Conservation (phyloP, 2,113 vertebrate species). For the Romanogobio albipinnatus region DNA sequence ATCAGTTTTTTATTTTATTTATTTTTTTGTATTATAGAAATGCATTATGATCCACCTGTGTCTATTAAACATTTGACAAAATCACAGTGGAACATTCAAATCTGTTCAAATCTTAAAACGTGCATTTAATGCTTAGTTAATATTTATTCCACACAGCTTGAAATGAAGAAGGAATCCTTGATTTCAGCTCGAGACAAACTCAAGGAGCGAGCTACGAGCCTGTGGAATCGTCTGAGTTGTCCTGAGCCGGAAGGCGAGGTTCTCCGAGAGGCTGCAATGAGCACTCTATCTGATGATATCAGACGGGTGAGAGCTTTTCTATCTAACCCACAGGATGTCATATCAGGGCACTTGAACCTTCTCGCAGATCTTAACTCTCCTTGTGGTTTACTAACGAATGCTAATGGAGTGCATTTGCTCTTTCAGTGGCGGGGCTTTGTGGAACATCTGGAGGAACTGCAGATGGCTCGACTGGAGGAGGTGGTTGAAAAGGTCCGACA, state of each 20-base stretch:
- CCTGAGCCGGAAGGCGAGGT: conserved; percentile 47
- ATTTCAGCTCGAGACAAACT: conserved; percentile 57
- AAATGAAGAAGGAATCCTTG: conserved; percentile 57
- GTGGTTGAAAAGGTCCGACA: conserved; percentile 61
- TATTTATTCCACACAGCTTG: conserved; percentile 51
- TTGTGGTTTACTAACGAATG: background rate
- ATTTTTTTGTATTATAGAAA: no score
- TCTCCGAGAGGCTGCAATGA: conserved; percentile 43
- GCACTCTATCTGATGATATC: conserved; percentile 59
- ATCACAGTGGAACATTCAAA: no score
- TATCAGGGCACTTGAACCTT: background rate
- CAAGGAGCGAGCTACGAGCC: conserved; percentile 53
- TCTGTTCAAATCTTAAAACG: no score
- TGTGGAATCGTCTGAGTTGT: conserved; percentile 63
- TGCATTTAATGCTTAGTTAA: background rate
- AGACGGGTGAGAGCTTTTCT: conserved; percentile 51
- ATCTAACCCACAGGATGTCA: background rate
- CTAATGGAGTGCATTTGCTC: conserved; percentile 9
- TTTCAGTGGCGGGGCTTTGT: conserved; percentile 58
- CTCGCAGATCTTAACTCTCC: background rate
- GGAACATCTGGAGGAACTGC: conserved; percentile 55
- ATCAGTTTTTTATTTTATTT: no score
- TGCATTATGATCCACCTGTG: no score
- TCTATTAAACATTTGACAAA: no score
- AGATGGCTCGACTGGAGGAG: conserved; percentile 57